Evolutionary conservation across 2,113 vertebrate species (phyloP), one percentile per base, ranked within the genome.

Genomic region (Diglossa brunneiventris): DNA sequence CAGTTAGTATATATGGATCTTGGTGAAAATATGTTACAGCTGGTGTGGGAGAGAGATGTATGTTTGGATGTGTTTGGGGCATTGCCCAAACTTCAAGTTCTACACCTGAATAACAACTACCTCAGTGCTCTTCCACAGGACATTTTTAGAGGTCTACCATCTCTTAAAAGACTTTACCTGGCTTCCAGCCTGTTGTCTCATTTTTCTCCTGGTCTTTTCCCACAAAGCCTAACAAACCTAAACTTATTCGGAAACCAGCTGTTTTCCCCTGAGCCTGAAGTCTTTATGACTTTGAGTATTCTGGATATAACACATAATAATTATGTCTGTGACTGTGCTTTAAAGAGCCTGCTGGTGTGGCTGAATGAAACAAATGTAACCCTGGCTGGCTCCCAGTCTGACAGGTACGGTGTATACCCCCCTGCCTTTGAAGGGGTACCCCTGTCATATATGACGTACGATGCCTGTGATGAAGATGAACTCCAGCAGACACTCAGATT

Each of bases 51-150:
- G 46, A 88, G 94, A 4, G 84, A 79, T 53, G 35, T 28, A 15
- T 99, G 99, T 64, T 97, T 98, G 61, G 75, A 99, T 74, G 50
- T 99, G 22, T 99, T 99, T 92, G 59, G 97, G 47, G 90, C 97
- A 37, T 97, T 99, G 28, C 58, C 92, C 16, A 95, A 85, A 64
- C 97, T 99, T 61, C 44, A 91, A 1, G 6, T 68, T 47, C 97
- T 99, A 13, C 89, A 85, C 74, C 93, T 99, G 52, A 97, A 98
- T 27, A 82, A 92, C 19, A 99, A 99, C 95, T 97, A 97, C 21
- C 97, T 99, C 9, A 83, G 37, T 59, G 94, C 89, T 82, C 98
- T 99, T 58, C 99, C 99, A 15, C 75, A 93, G 10, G 97, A 97
- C 24, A 85, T 99, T 68, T 99, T 99, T 77, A 95, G 73, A 3